phyloP scores from a whole-genome alignment of 1,140 invertebrate species.

The Drosophila takahashii region DNA sequence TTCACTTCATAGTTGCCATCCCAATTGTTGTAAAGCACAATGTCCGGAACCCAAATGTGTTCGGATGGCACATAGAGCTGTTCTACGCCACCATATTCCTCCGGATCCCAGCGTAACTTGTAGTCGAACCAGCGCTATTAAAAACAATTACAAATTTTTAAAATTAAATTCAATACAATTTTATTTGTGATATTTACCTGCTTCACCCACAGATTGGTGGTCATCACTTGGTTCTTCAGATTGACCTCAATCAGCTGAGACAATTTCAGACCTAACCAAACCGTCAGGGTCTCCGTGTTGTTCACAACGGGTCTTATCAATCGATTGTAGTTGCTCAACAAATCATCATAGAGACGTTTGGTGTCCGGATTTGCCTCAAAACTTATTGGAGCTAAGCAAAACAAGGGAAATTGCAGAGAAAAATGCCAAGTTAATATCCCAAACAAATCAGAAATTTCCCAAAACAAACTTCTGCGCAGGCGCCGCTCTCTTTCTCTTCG shows the following conservation, averaged over 20 bases:
- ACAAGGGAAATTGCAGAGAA: conserved; percentile 4
- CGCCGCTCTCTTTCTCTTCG: conserved; percentile 36
- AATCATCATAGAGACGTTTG: conserved; percentile 95
- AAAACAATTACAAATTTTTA: background rate
- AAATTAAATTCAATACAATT: background rate
- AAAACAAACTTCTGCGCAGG: conserved; percentile 67
- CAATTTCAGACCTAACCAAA: conserved; percentile 95
- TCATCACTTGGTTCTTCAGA: conserved; percentile 97
- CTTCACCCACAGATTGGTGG: conserved; percentile 97
- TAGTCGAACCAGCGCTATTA: conserved; percentile 97
- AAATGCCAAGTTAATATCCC: conserved; percentile 27
- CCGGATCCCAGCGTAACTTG: conserved; percentile 96
- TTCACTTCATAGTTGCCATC: conserved; percentile 97
- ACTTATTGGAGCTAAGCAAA: conserved; percentile 84
- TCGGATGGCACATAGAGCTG: conserved; percentile 96
- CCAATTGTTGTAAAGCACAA: conserved; percentile 95
- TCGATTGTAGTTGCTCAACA: conserved; percentile 98
- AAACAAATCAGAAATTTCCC: conserved; percentile 51
- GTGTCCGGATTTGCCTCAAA: conserved; percentile 95
- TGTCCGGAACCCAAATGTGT: conserved; percentile 96
- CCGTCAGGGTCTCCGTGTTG: conserved; percentile 96
- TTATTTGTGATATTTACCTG: conserved; percentile 89
- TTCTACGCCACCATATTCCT: conserved; percentile 96
- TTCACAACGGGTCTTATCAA: conserved; percentile 97
- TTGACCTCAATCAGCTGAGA: conserved; percentile 99